Evolutionary conservation across 2,797 vertebrate species (phyloP).

Genomic region (Tokudaia muenninki): DNA sequence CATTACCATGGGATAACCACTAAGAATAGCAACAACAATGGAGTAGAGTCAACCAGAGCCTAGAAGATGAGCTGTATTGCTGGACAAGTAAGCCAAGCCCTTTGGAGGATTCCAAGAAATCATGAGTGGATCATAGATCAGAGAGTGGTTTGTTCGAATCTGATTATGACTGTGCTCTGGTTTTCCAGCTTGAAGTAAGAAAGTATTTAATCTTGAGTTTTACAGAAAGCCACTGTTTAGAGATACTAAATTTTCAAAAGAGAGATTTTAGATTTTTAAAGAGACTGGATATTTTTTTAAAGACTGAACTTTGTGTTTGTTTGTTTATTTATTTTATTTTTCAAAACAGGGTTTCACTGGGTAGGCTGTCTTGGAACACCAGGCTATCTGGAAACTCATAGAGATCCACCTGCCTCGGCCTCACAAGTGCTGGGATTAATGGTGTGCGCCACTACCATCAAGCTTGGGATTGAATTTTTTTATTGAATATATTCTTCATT

Average conservation of each 20-base stretch:
- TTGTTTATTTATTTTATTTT: not conserved
- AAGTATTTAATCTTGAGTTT: not conserved
- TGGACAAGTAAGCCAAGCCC: not conserved
- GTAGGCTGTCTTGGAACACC: not conserved
- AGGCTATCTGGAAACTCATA: not conserved
- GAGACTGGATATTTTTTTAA: not conserved
- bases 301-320: not conserved
- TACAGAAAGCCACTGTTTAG: not conserved
- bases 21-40: not conserved
- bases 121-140: not conserved
- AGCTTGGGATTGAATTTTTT: not conserved
- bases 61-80: not conserved
- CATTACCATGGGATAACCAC: not conserved
- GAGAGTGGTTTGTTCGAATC: not conserved
- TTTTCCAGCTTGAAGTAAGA: not conserved
- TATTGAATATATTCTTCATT: no score
- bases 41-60: not conserved
- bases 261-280: not conserved
- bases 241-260: not conserved
- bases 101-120: not conserved
- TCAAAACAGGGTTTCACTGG: not conserved
- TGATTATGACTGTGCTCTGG: not conserved
- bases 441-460: not conserved
- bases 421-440: not conserved
- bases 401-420: not conserved